Evolutionary conservation across 1,140 invertebrate species (phyloP).

Genomic region (Liolophura sinensis): DNA sequence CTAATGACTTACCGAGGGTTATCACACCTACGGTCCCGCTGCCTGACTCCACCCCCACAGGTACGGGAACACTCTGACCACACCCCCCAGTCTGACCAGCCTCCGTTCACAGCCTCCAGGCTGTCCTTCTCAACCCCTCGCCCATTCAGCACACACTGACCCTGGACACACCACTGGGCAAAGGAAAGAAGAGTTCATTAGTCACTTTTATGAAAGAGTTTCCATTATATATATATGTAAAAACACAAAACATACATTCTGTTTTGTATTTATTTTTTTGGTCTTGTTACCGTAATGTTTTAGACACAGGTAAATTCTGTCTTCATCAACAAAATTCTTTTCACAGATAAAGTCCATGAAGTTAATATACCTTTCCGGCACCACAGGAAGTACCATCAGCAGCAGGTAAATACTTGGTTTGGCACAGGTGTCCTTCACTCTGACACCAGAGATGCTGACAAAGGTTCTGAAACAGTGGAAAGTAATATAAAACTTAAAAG

Average conservation of each 20-base stretch:
- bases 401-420: constrained; percentile 39
- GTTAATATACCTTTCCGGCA: constrained; percentile 32
- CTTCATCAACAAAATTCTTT: neutral
- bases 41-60: constrained; percentile 24
- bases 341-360: too few relatives aligned
- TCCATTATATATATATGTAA: neutral
- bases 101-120: constrained; percentile 19
- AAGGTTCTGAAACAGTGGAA: too few relatives aligned
- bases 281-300: too few relatives aligned
- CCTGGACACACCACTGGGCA: constrained; percentile 27
- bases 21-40: constrained; percentile 15
- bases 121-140: too few relatives aligned
- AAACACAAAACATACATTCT: neutral
- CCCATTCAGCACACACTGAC: constrained; percentile 21
- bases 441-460: constrained; percentile 39
- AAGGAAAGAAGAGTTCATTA: neutral
- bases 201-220: neutral
- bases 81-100: constrained; percentile 24
- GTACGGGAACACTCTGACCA: constrained; percentile 21
- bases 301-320: neutral
- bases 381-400: constrained; percentile 40
- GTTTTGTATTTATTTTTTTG: too few relatives aligned
- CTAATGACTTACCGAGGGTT: constrained; percentile 20
- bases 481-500: too few relatives aligned
- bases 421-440: constrained; percentile 26